phyloP scores from a whole-genome alignment of 2,888 invertebrate genomes.

The Belgica antarctica region DNA sequence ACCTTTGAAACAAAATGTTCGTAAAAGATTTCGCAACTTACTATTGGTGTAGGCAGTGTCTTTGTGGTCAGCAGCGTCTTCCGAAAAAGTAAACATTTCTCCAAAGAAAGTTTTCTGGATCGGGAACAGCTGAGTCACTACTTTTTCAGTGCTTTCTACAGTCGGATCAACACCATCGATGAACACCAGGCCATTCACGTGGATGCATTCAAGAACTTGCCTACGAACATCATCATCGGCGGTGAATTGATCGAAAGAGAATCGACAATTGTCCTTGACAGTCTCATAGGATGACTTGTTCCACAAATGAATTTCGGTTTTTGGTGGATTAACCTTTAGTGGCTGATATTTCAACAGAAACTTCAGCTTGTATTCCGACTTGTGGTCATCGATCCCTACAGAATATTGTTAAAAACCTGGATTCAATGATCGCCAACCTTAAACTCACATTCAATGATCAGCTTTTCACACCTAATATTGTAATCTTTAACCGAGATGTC shows the following conservation, averaged over 20 bases:
- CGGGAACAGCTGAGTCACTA: conserved; percentile 47
- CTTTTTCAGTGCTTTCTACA: conserved; percentile 55
- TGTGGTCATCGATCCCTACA: conserved; percentile 62
- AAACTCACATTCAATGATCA: conserved; percentile 60
- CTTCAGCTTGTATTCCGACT: conserved; percentile 56
- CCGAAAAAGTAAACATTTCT: conserved; percentile 68
- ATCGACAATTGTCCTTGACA: conserved; percentile 44
- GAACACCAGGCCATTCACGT: conserved; percentile 53
- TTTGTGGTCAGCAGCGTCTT: conserved; percentile 58
- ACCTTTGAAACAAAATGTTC: too few species aligned
- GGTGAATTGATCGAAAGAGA: conserved; percentile 57
- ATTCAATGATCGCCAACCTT: too few species aligned
- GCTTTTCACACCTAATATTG: conserved; percentile 50
- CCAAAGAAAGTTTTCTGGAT: conserved; percentile 63
- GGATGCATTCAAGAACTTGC: conserved; percentile 55
- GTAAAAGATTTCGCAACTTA: too few species aligned
- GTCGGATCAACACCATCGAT: conserved; percentile 52
- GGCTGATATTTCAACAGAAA: conserved; percentile 54
- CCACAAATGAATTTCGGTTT: conserved; percentile 57
- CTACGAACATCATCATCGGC: conserved; percentile 55
- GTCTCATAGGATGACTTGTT: conserved; percentile 54
- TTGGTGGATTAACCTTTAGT: conserved; percentile 48
- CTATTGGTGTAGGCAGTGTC: conserved; percentile 71
- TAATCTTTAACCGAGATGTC: conserved; percentile 54
- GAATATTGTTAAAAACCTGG: neutral